A percentile compares a stretch with the other conserved stretches of the same genome.
phyloP scores from a whole-genome alignment of 2,113 vertebrate species.

The Terrapene triunguis region DNA sequence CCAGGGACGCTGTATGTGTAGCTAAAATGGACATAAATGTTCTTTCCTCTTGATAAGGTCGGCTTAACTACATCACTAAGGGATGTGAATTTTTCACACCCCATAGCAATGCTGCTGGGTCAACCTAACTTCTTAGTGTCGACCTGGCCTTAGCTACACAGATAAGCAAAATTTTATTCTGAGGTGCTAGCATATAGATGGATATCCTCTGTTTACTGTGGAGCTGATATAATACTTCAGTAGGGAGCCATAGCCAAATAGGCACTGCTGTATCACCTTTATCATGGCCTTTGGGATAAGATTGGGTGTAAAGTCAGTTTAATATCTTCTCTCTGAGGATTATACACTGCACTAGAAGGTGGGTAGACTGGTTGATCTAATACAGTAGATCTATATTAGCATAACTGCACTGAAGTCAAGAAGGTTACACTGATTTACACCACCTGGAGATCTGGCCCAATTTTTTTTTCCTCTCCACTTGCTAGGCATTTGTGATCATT shows the following conservation, averaged over 20 bases:
- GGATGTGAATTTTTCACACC: too few species aligned
- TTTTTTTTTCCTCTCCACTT: not conserved
- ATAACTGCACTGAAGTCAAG: not conserved
- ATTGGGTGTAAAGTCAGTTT: too few species aligned
- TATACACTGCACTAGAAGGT: not conserved
- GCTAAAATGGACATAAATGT: too few species aligned
- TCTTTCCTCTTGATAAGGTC: too few species aligned
- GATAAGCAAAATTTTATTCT: too few species aligned
- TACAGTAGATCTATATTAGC: not conserved
- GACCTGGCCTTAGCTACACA: too few species aligned
- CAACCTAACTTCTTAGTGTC: too few species aligned
- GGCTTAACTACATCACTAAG: too few species aligned
- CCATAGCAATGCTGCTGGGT: too few species aligned
- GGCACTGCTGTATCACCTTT: not conserved
- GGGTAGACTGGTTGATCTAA: not conserved
- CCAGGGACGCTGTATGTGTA: too few species aligned
- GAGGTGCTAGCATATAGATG: not conserved
- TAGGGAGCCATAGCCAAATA: not conserved
- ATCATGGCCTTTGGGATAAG: not conserved
- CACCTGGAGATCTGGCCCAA: not conserved
- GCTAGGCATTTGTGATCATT: accelerated
- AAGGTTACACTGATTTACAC: not conserved
- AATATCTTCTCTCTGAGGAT: not conserved
- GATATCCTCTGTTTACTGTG: not conserved
- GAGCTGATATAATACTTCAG: not conserved